Evolutionary conservation across 2,113 vertebrate genomes (phyloP).

Genomic region (Carlito syrichta): DNA sequence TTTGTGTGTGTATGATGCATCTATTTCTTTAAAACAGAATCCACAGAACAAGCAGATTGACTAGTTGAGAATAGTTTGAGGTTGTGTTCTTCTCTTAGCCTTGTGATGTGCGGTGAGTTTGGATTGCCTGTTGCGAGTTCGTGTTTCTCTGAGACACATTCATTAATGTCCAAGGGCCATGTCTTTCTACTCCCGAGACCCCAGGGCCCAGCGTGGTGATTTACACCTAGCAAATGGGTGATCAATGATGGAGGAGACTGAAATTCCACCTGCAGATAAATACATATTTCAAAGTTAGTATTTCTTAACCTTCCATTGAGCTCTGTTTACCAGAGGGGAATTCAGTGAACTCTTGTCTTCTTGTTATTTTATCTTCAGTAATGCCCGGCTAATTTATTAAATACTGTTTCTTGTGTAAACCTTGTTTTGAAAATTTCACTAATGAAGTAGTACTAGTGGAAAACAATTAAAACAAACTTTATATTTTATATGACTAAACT

Average conservation of each 20-base stretch:
- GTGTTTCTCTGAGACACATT: not conserved
- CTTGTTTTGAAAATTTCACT: constrained; percentile 29
- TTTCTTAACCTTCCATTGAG: not conserved
- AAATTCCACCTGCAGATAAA: not conserved
- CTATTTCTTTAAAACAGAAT: not conserved
- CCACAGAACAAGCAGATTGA: not conserved
- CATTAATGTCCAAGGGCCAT: not conserved
- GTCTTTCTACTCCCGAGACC: not conserved
- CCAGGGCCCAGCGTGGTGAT: not conserved
- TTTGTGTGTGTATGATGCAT: not conserved
- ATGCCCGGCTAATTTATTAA: constrained; percentile 4
- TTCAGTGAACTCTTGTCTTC: not conserved
- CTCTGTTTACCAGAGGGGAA: not conserved
- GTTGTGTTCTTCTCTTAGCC: not conserved
- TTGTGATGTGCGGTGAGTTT: not conserved
- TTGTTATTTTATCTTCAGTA: not conserved
- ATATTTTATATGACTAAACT: constrained; percentile 28
- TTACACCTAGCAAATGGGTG: not conserved
- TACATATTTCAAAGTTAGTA: not conserved
- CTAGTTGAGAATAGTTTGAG: not conserved
- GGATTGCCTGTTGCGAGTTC: not conserved
- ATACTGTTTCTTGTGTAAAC: not conserved
- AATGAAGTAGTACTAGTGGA: not conserved
- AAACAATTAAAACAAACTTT: constrained; percentile 23
- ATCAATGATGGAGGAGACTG: not conserved